A percentile compares a stretch with the other conserved stretches of the same genome.
Evolutionary conservation across 2,888 invertebrate genomes (phyloP).

Genomic region (Prosopocoilus inquinatus): DNA sequence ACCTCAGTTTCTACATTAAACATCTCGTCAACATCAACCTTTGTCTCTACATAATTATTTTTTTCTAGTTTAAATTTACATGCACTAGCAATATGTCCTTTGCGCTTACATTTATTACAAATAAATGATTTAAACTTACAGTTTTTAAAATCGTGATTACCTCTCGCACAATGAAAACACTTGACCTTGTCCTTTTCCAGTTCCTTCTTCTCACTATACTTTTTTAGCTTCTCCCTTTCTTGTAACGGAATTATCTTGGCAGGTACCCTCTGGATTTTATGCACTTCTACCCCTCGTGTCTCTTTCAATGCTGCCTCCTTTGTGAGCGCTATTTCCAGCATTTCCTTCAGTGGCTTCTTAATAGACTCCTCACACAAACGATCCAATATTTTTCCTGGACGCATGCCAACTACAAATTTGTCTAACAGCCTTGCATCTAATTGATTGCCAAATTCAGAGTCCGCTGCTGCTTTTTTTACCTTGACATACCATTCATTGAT

Average conservation of each 20-base stretch:
- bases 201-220: conserved; percentile 7
- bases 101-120: no score
- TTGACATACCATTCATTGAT: no score
- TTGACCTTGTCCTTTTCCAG: not conserved
- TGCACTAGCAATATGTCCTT: no score
- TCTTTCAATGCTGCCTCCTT: not conserved
- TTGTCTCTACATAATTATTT: no score
- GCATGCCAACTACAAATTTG: conserved; percentile 10
- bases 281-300: not conserved
- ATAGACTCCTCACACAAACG: not conserved
- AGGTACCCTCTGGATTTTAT: no score
- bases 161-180: conserved; percentile 22
- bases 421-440: conserved; percentile 3
- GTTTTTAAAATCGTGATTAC: conserved; percentile 26
- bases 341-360: not conserved
- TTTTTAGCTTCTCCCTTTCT: no score
- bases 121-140: no score
- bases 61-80: no score
- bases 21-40: no score
- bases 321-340: not conserved
- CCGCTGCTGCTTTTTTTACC: not conserved
- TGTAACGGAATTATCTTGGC: no score
- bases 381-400: conserved; percentile 2
- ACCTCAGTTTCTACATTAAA: no score
- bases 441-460: conserved; percentile 3